Evolutionary conservation across 2,888 invertebrate genomes (phyloP), one percentile per base, ranked within the genome.

Genomic region (Panopea generosa): DNA sequence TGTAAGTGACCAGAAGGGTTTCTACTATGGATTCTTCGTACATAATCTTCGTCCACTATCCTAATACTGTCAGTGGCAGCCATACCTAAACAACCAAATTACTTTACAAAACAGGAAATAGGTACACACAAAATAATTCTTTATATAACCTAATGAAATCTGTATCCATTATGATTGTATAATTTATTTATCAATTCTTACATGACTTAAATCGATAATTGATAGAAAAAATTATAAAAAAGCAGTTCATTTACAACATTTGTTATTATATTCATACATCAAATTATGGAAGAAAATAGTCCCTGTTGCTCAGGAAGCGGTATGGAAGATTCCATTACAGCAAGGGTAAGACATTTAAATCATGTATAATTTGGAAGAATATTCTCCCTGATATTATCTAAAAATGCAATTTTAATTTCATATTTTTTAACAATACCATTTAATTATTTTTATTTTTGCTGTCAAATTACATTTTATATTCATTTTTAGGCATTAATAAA

Each of bases 61-160:
- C 87, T 85, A 22, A 91, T 86, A 61, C 90, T 88, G 83, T 90
- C 91, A 55, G 87, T 88, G 85, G 90, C 91, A 70, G 88, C 89
- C 90, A 91, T 91, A 26, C 86, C 79, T 84, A 86, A 86, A 86
- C 86, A 84, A 82, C 71, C 65, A 11, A 43, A 52, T 59, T 56
- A 83, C 84, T 47, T 29, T 61, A 26, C 63, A 9, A 24, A 29
- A 59, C 59, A 71, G 84, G 84, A 82, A 72, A 73, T 60, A 4
- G 20, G 6, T 77, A 43, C 78, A 29, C 7, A 38, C 0, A 59
- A 70, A 61, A 72, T 63, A 73, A 49, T 69, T 69, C 56, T 27
- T 20, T 18, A 40, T 20, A 33, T 33, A 33, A 11, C 11, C n/a
- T n/a, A n/a, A n/a, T n/a, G n/a, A n/a, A n/a, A n/a, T n/a, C n/a